Evolutionary conservation across 2,888 invertebrate genomes (phyloP).

Genomic region (Amblyjoppa fuscipennis): DNA sequence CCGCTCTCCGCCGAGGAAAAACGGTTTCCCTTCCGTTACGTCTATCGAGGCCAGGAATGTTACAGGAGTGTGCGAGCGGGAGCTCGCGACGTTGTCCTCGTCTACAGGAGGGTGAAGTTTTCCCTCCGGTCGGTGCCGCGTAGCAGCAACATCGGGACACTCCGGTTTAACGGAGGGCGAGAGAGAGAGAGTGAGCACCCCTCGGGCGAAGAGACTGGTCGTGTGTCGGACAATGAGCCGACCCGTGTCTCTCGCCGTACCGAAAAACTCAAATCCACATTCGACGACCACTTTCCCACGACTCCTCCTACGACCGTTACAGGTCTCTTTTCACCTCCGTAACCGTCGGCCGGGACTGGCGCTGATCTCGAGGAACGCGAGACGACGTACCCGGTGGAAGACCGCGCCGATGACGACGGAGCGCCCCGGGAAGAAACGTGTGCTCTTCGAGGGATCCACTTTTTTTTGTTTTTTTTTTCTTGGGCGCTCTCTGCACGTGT

Average conservation of each 20-base stretch:
- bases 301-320: slow-evolving; percentile 82
- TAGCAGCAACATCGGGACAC: slow-evolving; percentile 48
- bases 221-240: slow-evolving; percentile 78
- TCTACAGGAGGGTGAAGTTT: slow-evolving; percentile 34
- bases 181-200: slow-evolving; percentile 44
- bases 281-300: slow-evolving; percentile 79
- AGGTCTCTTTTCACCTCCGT: slow-evolving; percentile 80
- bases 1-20: slow-evolving; percentile 41
- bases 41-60: slow-evolving; percentile 43
- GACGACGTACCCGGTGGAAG: slow-evolving; percentile 11
- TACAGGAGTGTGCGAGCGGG: background rate
- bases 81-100: slow-evolving; percentile 10
- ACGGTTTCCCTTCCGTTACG: slow-evolving; percentile 59
- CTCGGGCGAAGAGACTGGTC: slow-evolving; percentile 69
- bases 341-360: slow-evolving; percentile 52
- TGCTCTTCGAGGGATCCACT: slow-evolving; percentile 44
- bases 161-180: slow-evolving; percentile 55
- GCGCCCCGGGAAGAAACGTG: slow-evolving; percentile 15
- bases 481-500: slow-evolving; percentile 59
- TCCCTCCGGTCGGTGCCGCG: background rate
- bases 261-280: slow-evolving; percentile 74
- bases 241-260: slow-evolving; percentile 69
- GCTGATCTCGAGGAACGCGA: slow-evolving; percentile 56
- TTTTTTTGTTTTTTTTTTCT: slow-evolving; percentile 30
- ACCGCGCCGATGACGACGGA: background rate